A percentile compares a stretch with the other conserved stretches of the same genome.
phyloP scores from a whole-genome alignment of 2,797 vertebrate species.

The Pseudocheirus occidentalis region DNA sequence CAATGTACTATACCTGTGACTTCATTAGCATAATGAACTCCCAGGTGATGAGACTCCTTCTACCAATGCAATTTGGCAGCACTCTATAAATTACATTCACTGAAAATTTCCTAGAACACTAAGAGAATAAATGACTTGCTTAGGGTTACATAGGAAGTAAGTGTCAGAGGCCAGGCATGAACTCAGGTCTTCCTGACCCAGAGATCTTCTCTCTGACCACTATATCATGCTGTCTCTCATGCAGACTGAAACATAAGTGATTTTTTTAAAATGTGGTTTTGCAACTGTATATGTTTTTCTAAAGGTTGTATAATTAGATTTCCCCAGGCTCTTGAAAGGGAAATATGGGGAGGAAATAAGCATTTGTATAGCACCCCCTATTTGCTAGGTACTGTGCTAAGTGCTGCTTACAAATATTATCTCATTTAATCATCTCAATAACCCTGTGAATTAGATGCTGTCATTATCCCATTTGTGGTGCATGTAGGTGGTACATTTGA shows the following conservation, averaged over 20 bases:
- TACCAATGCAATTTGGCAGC: background rate
- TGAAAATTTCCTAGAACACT: background rate
- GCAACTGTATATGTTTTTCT: background rate
- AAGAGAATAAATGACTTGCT: background rate
- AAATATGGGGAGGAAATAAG: background rate
- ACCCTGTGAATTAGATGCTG: background rate
- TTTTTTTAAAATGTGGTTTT: background rate
- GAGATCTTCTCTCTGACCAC: background rate
- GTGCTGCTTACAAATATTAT: background rate
- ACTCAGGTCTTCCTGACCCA: background rate
- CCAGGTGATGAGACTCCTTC: background rate
- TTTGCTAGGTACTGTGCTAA: background rate
- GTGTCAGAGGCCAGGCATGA: background rate
- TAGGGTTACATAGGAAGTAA: background rate
- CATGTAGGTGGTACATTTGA: background rate
- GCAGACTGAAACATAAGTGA: background rate
- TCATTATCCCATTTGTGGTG: background rate
- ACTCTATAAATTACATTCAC: background rate
- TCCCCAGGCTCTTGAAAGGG: background rate
- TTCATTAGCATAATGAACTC: background rate
- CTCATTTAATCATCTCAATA: background rate
- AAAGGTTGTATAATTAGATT: too few relatives aligned
- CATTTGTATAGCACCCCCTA: background rate
- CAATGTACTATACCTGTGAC: background rate
- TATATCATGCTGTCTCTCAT: background rate